Evolutionary conservation across 2,888 invertebrate species (phyloP).

Genomic region (Achlya flavicornis): DNA sequence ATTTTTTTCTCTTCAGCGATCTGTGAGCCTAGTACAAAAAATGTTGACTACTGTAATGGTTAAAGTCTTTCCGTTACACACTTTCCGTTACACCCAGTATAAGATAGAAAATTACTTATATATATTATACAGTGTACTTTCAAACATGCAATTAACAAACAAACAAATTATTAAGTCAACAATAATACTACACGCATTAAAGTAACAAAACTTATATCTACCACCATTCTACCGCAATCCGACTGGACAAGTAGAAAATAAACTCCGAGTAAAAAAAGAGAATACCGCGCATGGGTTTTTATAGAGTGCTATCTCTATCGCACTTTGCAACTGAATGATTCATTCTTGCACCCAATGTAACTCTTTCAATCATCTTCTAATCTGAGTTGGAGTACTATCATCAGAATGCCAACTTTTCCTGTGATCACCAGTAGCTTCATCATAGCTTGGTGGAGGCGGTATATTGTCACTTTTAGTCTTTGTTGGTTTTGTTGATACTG

Average conservation of each 20-base stretch:
- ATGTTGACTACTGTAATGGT: no score
- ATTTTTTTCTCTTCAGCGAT: no score
- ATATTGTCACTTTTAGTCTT: conserved; percentile 71
- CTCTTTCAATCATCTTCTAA: neutral
- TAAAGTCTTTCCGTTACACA: no score
- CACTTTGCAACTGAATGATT: neutral
- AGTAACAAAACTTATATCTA: neutral
- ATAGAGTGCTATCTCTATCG: neutral
- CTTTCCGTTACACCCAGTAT: neutral
- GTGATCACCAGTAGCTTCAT: conserved; percentile 70
- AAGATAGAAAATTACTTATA: neutral
- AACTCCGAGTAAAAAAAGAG: neutral
- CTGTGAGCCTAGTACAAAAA: no score
- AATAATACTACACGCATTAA: neutral
- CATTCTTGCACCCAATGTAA: neutral
- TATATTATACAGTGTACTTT: neutral
- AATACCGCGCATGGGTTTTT: neutral
- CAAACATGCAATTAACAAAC: conserved; percentile 14
- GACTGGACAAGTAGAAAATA: neutral
- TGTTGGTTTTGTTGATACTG: conserved; percentile 53
- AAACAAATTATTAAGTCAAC: conserved; percentile 15
- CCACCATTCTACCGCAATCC: neutral
- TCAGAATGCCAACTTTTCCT: conserved; percentile 82
- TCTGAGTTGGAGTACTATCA: conserved; percentile 76
- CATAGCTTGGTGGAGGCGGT: conserved; percentile 72